Evolutionary conservation across 2,888 invertebrate species (phyloP).

Genomic region (Pristionchus japonicus): DNA sequence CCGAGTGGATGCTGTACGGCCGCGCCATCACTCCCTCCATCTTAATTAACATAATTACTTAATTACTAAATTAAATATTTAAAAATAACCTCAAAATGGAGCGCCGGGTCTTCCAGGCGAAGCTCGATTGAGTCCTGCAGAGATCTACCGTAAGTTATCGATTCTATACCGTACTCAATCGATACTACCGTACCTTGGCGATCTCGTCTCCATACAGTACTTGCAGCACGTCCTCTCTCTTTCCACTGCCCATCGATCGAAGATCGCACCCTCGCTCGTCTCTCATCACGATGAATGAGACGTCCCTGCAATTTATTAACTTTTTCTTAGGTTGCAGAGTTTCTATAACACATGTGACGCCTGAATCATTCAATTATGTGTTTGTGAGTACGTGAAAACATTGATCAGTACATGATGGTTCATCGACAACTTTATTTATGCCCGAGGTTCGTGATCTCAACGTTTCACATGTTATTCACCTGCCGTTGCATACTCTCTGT

Average conservation of each 20-base stretch:
- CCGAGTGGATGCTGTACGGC: slow-evolving; percentile 36
- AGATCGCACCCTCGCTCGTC: slow-evolving; percentile 54
- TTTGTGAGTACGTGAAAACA: too few relatives aligned
- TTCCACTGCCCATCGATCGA: slow-evolving; percentile 61
- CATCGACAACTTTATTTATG: too few relatives aligned
- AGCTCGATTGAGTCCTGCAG: slow-evolving; percentile 12
- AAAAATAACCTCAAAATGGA: neutral
- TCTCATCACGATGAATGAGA: slow-evolving; percentile 59
- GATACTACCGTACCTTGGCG: slow-evolving; percentile 39
- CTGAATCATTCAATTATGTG: too few relatives aligned
- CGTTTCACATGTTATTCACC: too few relatives aligned
- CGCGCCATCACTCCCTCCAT: slow-evolving; percentile 41
- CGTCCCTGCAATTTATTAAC: slow-evolving; percentile 61
- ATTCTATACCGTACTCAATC: neutral
- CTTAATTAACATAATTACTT: neutral
- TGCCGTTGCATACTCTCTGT: too few relatives aligned
- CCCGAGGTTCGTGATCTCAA: too few relatives aligned
- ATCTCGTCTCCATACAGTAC: slow-evolving; percentile 57
- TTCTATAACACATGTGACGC: too few relatives aligned
- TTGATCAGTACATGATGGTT: too few relatives aligned
- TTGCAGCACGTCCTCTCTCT: slow-evolving; percentile 53
- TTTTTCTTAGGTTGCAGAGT: too few relatives aligned
- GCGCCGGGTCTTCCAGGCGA: neutral
- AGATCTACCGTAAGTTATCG: neutral
- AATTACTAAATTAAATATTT: neutral